Percentiles rank a stretch among this genome's conserved stretches.
Conservation (phyloP, 1,140 invertebrate species). For the Pseudachorutes palmiensis region DNA sequence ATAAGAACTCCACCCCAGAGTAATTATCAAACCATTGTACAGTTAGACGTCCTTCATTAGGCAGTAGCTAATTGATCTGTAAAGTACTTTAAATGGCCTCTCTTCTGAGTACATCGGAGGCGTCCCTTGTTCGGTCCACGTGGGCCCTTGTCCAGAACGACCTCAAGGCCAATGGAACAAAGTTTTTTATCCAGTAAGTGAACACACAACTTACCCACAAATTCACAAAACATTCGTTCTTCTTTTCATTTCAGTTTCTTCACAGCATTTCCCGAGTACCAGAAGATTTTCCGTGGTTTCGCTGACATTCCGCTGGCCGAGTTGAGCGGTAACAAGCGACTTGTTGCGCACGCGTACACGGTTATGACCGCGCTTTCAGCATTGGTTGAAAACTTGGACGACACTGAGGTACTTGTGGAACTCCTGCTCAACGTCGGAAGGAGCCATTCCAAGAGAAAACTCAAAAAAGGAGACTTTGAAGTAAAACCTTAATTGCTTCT, state of each 20-base stretch:
- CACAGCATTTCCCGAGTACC: slow-evolving; percentile 40
- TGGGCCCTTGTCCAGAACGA: slow-evolving; percentile 48
- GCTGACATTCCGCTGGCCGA: slow-evolving; percentile 39
- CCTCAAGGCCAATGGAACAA: slow-evolving; percentile 45
- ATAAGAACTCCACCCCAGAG: too few relatives aligned
- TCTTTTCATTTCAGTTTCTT: slow-evolving; percentile 41
- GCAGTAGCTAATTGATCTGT: too few relatives aligned
- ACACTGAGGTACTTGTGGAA: slow-evolving; percentile 41
- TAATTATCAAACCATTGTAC: too few relatives aligned
- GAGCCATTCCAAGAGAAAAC: slow-evolving; percentile 39
- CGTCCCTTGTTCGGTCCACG: slow-evolving; percentile 36
- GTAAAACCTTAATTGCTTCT: neutral
- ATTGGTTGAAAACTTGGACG: slow-evolving; percentile 43
- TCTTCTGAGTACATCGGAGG: neutral
- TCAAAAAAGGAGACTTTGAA: slow-evolving; percentile 41
- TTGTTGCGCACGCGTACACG: slow-evolving; percentile 42
- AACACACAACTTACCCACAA: too few relatives aligned
- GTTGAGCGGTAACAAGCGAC: slow-evolving; percentile 38
- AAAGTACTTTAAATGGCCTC: too few relatives aligned
- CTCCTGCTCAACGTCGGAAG: slow-evolving; percentile 38
- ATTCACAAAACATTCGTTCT: neutral
- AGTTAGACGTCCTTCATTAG: too few relatives aligned
- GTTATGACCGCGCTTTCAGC: slow-evolving; percentile 43
- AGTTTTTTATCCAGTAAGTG: slow-evolving; percentile 48
- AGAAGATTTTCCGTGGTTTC: slow-evolving; percentile 40